Base-by-base conservation (phyloP, 2,888 invertebrate species). In the Drosophila bunnanda region DNA sequence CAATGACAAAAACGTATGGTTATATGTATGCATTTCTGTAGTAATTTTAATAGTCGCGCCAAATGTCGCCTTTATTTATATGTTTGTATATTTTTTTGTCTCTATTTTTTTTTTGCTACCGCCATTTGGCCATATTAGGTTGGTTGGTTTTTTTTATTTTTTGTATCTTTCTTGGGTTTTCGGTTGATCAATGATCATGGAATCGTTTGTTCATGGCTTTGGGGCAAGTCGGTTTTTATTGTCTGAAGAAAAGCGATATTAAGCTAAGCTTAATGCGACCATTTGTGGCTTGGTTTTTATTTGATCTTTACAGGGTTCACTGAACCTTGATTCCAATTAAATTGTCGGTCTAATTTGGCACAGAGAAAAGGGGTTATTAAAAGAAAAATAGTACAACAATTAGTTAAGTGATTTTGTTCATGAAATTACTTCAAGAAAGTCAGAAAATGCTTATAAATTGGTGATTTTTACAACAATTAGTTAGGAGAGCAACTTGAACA, bases 41-140 rank as follows among this genome's bases (percentile, higher is more conserved):
- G 10, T n/a, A 44, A 58, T 58, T 58, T 48, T 32, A 76, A 64
- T 66, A 66, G 59, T 67, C 64, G 73, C 71, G 39, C 54, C 62
- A 67, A 67, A 62, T 67, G 55, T 64, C 64, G 64, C 53, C 20
- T 50, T 64, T 53, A 54, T 55, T 67, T 64, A 61, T 61, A 54
- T 44, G 62, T 62, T 32, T 32, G 28, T 17, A 43, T 36, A 22
- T 61, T 53, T 28, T 17, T 25, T 4, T 20, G 2, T 10, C 10
- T 36, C 12, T 38, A 20, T 39, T 39, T 41, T 39, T 39, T 41
- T 25, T 38, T 44, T 44, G 66, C 22, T 38, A 15, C 43, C 15
- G 32, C 46, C 46, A 8, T 25, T 59, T 65, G 61, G 28, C 68
- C 67, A 39, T 67, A 67, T 69, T 30, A 57, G 68, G 67, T 36